Percentiles rank a stretch among this genome's conserved stretches.
These are phyloP conservation scores for Ovibos moschatus DNA, from an alignment of 2,113 vertebrate genomes.

Conservation along the genomic window DNA sequence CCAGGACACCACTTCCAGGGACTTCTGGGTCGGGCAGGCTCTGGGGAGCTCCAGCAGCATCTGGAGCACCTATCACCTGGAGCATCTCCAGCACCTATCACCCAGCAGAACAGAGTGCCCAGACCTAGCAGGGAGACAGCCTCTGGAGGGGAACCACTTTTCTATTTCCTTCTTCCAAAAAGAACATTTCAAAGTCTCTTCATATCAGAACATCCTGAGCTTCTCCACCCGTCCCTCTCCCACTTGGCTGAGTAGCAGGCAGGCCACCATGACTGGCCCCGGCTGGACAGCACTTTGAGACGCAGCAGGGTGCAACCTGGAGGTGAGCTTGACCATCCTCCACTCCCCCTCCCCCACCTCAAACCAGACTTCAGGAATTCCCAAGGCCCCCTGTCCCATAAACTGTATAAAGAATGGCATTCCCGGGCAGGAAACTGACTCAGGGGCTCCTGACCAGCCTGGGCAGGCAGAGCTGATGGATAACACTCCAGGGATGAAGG, in stretches of 20 bases:
- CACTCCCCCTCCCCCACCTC: neutral
- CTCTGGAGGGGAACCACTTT: neutral
- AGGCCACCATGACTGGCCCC: neutral
- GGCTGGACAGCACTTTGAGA: neutral
- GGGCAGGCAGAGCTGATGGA: constrained; percentile 6
- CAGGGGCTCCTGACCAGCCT: constrained; percentile 18
- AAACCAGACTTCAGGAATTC: neutral
- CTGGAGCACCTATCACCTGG: neutral
- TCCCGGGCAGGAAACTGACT: constrained; percentile 35
- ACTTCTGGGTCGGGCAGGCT: neutral
- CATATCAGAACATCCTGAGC: neutral
- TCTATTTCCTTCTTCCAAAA: neutral
- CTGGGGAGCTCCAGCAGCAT: neutral
- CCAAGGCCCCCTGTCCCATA: neutral
- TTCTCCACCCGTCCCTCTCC: neutral
- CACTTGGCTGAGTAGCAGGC: neutral
- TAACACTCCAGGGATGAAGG: neutral
- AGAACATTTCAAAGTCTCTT: constrained; percentile 15
- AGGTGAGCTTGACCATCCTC: neutral
- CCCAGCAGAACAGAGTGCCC: neutral
- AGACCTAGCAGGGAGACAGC: neutral
- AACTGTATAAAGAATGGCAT: neutral
- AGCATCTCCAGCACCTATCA: neutral
- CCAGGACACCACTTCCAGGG: neutral
- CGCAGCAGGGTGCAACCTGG: neutral